Base-by-base conservation (phyloP, 2,797 vertebrate species). In the Heterohyrax brucei region DNA sequence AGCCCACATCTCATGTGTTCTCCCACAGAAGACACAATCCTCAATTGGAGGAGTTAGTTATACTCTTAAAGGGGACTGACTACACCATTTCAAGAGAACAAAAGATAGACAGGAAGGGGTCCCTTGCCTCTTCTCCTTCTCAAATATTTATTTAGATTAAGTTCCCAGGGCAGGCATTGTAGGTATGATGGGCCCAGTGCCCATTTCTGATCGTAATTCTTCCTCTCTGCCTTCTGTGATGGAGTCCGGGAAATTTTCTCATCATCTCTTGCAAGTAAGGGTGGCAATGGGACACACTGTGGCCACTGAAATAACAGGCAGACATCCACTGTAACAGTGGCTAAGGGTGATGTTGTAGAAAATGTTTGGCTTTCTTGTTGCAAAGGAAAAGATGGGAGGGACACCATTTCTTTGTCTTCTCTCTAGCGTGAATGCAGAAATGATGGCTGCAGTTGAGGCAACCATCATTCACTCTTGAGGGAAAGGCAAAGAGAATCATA, bases 1-100 rank as follows among this genome's bases (percentile, higher is more conserved):
- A 59, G 80, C 46, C 66, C 62, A 28, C 44, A 33, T 91, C 30
- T 33, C 21, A 89, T 89, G 95, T 53, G 78, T 96, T 81, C 86
- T 92, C 76, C 53, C 12, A 33, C 53, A 66, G 59, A 93, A 95
- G 64, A 7, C 4, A 79, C 26, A 59, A 72, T 87, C 48, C 44
- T 87, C n/a, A 30, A 21, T 3, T 1, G 12, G 12, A 90, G 93
- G 95, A 48, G 14, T 72, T 44, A 88, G 14, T 72, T 48, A 88
- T 22, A 50, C 70, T 95, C 87, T 75, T 89, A 93, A 91, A 88
- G 66, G 28, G 56, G 24, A 46, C 4, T 0, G 7, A 62, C 5
- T 46, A 66, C 0, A 7, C 30, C 21, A 76, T 66, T 77, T 28
- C 30, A 66, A 59, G 59, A 56, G 24, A 64, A 72, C 0, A 5